Conservation (phyloP, 2,797 vertebrate species). For the Crypturellus tataupa region DNA sequence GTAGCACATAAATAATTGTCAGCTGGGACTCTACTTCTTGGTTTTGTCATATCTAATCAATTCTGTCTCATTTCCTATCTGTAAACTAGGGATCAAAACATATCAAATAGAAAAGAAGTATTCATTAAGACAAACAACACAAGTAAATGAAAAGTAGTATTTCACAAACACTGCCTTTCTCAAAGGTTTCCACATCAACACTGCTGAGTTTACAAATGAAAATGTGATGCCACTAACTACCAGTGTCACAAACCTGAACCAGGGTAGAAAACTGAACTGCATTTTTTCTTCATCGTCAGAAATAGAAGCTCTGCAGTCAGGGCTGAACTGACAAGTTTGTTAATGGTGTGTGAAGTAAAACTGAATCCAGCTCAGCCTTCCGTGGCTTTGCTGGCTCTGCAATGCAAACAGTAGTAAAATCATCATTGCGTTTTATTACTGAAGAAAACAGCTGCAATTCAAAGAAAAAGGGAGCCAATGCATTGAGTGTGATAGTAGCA, state of each 20-base stretch:
- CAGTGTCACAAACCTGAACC: background rate
- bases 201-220: background rate
- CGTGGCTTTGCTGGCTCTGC: background rate
- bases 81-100: background rate
- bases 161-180: background rate
- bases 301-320: background rate
- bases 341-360: slow-evolving; percentile 50
- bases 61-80: background rate
- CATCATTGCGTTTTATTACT: background rate
- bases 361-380: slow-evolving; percentile 28
- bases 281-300: slow-evolving; percentile 2
- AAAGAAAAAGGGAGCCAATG: background rate
- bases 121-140: background rate
- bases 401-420: slow-evolving; percentile 1
- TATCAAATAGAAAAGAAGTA: background rate
- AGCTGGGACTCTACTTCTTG: background rate
- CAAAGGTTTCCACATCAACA: background rate
- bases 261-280: background rate
- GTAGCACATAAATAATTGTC: background rate
- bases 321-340: slow-evolving; percentile 27
- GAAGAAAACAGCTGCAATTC: background rate
- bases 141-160: background rate
- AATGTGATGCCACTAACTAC: background rate
- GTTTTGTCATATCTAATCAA: background rate
- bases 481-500: background rate